Evolutionary conservation across 2,888 invertebrate species (phyloP).

Genomic region (Zele albiditarsus): DNA sequence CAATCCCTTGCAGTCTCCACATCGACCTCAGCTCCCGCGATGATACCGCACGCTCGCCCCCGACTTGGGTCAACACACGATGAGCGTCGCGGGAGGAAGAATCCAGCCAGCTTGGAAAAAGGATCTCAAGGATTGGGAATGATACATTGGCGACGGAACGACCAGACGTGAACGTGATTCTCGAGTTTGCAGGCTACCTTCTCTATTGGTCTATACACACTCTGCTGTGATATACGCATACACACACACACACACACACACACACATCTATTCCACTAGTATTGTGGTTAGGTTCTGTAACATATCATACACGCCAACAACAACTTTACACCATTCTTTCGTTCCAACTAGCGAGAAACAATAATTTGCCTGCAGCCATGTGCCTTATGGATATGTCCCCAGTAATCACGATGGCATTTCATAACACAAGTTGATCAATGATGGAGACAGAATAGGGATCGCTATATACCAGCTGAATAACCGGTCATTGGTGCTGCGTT

Average conservation of each 20-base stretch:
- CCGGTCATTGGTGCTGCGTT: conserved; percentile 50
- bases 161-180: conserved; percentile 45
- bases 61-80: conserved; percentile 32
- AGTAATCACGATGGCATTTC: conserved; percentile 25
- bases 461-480: conserved; percentile 15
- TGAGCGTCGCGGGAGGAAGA: conserved; percentile 20
- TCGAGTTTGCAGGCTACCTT: conserved; percentile 14
- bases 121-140: conserved; percentile 61
- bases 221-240: background rate
- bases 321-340: conserved; percentile 3
- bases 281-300: background rate
- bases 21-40: conserved; percentile 33
- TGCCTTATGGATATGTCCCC: background rate
- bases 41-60: conserved; percentile 37
- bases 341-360: background rate
- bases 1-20: conserved; percentile 45
- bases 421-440: conserved; percentile 27
- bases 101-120: conserved; percentile 49
- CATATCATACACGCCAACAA: conserved; percentile 6
- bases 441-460: conserved; percentile 21
- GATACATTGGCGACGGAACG: conserved; percentile 56
- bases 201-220: background rate
- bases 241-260: background rate
- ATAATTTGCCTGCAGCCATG: background rate
- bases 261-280: background rate